Conservation (phyloP, 2,113 vertebrate species). For the Chaetura pelagica region DNA sequence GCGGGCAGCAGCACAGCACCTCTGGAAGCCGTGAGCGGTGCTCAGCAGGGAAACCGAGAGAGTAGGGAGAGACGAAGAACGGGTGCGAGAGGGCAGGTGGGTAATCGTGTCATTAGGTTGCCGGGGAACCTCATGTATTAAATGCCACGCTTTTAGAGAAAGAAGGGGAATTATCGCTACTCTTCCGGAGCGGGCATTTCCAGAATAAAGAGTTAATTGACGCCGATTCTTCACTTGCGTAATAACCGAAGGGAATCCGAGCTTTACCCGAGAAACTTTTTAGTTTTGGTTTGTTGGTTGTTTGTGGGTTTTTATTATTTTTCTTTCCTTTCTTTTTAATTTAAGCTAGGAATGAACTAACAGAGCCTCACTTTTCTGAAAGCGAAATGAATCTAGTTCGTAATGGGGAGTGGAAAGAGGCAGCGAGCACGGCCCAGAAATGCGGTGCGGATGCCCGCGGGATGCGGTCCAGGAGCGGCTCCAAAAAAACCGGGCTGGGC, state of each 20-base stretch:
- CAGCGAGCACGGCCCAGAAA: not conserved
- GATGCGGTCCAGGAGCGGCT: not conserved
- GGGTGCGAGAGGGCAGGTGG: not conserved
- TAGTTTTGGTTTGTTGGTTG: too few relatives aligned
- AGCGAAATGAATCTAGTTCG: not conserved
- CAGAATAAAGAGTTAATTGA: not conserved
- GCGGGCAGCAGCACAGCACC: not conserved
- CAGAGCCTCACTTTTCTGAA: not conserved
- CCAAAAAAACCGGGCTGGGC: not conserved
- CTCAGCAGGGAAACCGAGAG: not conserved
- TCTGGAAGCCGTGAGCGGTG: not conserved
- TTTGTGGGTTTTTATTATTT: not conserved
- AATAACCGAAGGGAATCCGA: not conserved
- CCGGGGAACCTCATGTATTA: not conserved
- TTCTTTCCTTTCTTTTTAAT: not conserved
- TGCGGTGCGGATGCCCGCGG: not conserved
- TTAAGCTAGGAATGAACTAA: not conserved
- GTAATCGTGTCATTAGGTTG: not conserved
- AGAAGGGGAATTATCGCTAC: not conserved
- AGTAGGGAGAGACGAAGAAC: not conserved
- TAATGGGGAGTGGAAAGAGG: not conserved
- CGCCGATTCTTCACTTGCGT: not conserved
- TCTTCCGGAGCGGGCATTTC: not conserved
- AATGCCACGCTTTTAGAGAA: not conserved
- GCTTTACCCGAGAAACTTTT: not conserved